These are phyloP conservation scores for Merodon equestris DNA, from an alignment of 2,888 invertebrate species.

Conservation along the genomic window DNA sequence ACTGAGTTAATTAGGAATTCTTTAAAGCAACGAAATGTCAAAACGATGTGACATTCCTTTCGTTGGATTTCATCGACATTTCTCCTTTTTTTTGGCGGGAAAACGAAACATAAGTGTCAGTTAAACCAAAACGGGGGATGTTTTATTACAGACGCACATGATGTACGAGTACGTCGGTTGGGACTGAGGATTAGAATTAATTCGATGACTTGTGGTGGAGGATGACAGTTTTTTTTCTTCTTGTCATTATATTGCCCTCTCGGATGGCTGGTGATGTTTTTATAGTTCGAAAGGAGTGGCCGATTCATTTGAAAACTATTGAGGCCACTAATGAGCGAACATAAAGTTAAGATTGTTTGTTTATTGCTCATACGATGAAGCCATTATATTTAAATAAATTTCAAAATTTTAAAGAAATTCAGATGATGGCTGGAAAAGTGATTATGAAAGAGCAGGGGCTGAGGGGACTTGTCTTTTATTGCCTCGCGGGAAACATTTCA, in stretches of 20 bases:
- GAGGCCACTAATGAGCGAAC: constrained; percentile 26
- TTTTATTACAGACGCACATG: constrained; percentile 50
- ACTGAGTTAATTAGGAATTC: constrained; percentile 32
- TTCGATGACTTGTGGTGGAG: constrained; percentile 11
- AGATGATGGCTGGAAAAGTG: no score
- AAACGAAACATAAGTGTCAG: constrained; percentile 10
- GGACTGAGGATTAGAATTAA: constrained; percentile 34
- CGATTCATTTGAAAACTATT: constrained; percentile 15
- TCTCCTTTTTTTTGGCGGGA: not conserved
- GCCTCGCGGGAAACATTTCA: no score
- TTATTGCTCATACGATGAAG: not conserved
- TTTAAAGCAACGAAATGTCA: not conserved
- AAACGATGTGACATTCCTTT: no score
- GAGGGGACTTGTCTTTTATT: no score
- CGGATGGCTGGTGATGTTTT: constrained; percentile 21
- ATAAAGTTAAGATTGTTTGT: constrained; percentile 16
- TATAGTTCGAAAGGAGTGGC: constrained; percentile 25
- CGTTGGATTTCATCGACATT: no score
- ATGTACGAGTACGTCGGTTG: constrained; percentile 17
- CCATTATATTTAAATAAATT: no score
- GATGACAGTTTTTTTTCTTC: no score
- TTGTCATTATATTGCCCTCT: no score
- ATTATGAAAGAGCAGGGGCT: no score
- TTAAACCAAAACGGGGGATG: constrained; percentile 29
- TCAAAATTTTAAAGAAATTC: no score